Conservation (phyloP, 2,888 invertebrate genomes). For the Drosophila sordidapex region DNA sequence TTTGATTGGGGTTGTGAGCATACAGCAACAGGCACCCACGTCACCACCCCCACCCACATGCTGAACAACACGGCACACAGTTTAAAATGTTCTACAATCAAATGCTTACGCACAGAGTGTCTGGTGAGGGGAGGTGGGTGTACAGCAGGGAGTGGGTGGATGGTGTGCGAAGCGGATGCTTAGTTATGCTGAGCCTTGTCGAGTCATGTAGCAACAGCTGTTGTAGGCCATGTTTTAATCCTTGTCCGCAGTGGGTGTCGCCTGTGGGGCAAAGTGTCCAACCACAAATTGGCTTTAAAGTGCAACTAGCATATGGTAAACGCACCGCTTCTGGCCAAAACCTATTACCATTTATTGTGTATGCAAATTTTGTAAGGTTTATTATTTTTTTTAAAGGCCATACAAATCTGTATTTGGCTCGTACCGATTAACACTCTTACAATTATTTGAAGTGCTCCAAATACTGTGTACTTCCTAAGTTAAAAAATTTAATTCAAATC, state of each 20-base stretch:
- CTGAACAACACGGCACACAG: conserved; percentile 21
- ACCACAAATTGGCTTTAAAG: conserved; percentile 47
- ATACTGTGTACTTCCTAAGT: background rate
- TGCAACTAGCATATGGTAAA: conserved; percentile 33
- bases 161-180: conserved; percentile 18
- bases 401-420: background rate
- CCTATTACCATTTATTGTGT: conserved; percentile 12
- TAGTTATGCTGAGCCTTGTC: conserved; percentile 61
- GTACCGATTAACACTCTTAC: background rate
- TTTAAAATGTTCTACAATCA: conserved; percentile 62
- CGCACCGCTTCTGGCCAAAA: conserved; percentile 11
- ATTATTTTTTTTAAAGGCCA: background rate
- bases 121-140: background rate
- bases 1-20: background rate
- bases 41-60: background rate
- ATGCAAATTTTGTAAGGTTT: background rate
- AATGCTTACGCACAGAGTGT: conserved; percentile 60
- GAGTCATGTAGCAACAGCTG: conserved; percentile 76
- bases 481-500: background rate
- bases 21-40: conserved; percentile 58
- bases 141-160: background rate
- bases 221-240: conserved; percentile 70
- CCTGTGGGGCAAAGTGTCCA: conserved; percentile 10
- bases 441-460: background rate
- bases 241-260: conserved; percentile 44